phyloP scores from a whole-genome alignment of 1,140 invertebrate species.

The Hylyphantes graminicola region DNA sequence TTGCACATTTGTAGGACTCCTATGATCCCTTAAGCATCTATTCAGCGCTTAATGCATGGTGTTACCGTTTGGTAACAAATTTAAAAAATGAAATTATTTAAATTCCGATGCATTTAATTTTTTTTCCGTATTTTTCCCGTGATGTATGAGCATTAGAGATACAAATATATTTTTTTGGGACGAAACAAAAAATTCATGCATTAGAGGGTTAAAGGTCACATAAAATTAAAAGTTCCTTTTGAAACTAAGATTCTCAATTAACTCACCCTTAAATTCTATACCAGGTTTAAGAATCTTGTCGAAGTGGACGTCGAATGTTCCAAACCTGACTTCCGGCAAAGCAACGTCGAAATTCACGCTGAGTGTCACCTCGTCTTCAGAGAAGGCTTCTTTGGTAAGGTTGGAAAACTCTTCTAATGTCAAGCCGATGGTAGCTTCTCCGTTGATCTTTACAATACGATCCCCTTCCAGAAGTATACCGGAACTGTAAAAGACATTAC shows the following conservation, averaged over 20 bases:
- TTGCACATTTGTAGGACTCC: too few species aligned
- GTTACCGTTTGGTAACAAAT: too few species aligned
- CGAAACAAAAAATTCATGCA: too few species aligned
- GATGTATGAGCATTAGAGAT: too few species aligned
- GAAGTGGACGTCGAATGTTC: slow-evolving; percentile 10
- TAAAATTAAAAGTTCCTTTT: too few species aligned
- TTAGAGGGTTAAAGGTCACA: too few species aligned
- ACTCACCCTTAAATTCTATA: slow-evolving; percentile 10
- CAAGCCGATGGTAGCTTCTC: background rate
- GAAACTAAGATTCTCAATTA: background rate
- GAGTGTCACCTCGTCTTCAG: background rate
- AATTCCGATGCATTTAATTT: too few species aligned
- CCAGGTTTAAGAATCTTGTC: background rate
- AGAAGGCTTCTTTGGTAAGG: background rate
- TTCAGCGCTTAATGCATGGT: too few species aligned
- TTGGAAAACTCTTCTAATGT: background rate
- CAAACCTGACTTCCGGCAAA: background rate
- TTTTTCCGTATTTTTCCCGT: too few species aligned
- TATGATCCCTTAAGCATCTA: too few species aligned
- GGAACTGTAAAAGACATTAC: background rate
- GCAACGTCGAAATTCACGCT: slow-evolving; percentile 20
- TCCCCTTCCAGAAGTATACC: slow-evolving; percentile 8
- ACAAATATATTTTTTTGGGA: too few species aligned
- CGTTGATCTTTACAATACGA: slow-evolving; percentile 17
- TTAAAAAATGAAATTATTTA: too few species aligned